A percentile compares a stretch with the other conserved stretches of the same genome.
phyloP scores from a whole-genome alignment of 2,113 vertebrate genomes.

The Lathamus discolor region DNA sequence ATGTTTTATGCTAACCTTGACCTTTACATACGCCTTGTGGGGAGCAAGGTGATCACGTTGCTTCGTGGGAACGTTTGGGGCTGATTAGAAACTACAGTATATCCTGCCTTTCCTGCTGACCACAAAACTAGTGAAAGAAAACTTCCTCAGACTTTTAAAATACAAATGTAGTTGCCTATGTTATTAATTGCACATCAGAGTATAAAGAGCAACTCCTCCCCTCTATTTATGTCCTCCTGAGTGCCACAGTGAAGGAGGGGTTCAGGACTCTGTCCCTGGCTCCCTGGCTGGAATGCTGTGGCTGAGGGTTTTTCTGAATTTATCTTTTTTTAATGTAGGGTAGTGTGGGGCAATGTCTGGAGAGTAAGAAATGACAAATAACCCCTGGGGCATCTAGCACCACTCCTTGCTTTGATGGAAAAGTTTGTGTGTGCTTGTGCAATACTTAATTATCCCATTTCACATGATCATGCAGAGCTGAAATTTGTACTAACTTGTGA shows the following conservation, averaged over 20 bases:
- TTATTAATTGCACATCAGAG: constrained; percentile 25
- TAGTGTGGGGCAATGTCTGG: neutral
- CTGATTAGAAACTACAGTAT: neutral
- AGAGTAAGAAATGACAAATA: neutral
- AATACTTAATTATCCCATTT: constrained; percentile 2
- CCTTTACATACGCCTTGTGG: constrained; percentile 13
- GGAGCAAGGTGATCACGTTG: neutral
- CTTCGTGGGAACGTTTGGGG: constrained; percentile 5
- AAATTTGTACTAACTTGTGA: constrained; percentile 40
- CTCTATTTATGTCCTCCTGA: neutral
- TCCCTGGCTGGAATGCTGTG: neutral
- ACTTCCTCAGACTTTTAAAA: constrained; percentile 22
- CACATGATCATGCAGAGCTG: neutral
- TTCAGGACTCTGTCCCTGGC: neutral
- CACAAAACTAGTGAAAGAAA: constrained; percentile 30
- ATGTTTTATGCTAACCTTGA: neutral
- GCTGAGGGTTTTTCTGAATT: neutral
- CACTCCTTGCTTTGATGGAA: constrained; percentile 12
- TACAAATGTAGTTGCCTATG: neutral
- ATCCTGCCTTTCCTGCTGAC: constrained; percentile 48
- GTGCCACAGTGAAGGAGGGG: neutral
- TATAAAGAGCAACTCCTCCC: neutral
- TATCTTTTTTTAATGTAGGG: neutral
- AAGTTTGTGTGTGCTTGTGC: constrained; percentile 12
- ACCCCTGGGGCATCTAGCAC: neutral